These are phyloP conservation scores for Sebastes wilsoni DNA, from an alignment of 2,797 vertebrate species.

Conservation along the genomic window DNA sequence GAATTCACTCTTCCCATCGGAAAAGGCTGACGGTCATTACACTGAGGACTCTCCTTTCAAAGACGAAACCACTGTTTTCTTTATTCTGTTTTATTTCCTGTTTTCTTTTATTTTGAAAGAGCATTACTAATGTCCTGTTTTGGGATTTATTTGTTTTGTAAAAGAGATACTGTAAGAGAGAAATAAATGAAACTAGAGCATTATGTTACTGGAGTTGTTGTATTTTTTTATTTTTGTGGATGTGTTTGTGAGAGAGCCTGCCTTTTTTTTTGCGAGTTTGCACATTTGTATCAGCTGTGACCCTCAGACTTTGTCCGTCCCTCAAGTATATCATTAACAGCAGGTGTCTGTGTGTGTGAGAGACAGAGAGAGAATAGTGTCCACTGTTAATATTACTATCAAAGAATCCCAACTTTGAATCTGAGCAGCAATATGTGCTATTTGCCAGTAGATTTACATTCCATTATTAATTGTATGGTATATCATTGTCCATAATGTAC, in stretches of 20 bases:
- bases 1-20: slow-evolving; percentile 42
- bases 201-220: slow-evolving; percentile 12
- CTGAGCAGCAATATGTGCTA: neutral
- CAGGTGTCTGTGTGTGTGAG: neutral
- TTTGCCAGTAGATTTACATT: neutral
- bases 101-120: slow-evolving; percentile 71
- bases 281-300: slow-evolving; percentile 32
- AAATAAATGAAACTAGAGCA: slow-evolving; percentile 80
- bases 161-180: slow-evolving; percentile 75
- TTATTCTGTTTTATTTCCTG: slow-evolving; percentile 48
- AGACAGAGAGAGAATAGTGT: neutral
- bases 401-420: neutral
- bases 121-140: slow-evolving; percentile 79
- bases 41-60: slow-evolving; percentile 68
- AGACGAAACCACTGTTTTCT: slow-evolving; percentile 67
- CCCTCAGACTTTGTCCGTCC: slow-evolving; percentile 80
- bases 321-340: slow-evolving; percentile 79
- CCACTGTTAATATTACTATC: neutral
- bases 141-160: slow-evolving; percentile 79
- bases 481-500: neutral
- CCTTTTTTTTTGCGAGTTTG: neutral
- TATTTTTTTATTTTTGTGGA: neutral
- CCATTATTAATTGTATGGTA: neutral
- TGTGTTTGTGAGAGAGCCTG: neutral
- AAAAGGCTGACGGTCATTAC: slow-evolving; percentile 55